Percentiles rank a stretch among this genome's conserved stretches.
These are phyloP conservation scores for Poecilia wingei DNA, from an alignment of 2,797 vertebrate species.

Conservation along the genomic window DNA sequence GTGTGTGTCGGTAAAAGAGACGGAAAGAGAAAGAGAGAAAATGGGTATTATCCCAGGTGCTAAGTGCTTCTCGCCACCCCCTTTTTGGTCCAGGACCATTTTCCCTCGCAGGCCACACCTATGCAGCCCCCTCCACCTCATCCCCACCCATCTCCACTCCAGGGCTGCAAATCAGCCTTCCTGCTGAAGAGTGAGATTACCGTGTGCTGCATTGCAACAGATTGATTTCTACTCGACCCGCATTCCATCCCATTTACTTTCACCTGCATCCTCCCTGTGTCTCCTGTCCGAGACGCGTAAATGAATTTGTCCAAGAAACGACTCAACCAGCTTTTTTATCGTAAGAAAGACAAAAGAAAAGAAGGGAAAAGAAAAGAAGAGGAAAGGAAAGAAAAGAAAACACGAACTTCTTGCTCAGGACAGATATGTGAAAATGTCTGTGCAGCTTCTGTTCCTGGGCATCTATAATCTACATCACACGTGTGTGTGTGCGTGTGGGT, in stretches of 20 bases:
- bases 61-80: constrained; percentile 73
- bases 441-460: constrained; percentile 4
- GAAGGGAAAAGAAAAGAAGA: no score
- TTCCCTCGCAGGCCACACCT: constrained; percentile 55
- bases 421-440: constrained; percentile 38
- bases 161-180: constrained; percentile 56
- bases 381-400: not conserved
- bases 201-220: constrained; percentile 57
- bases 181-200: constrained; percentile 58
- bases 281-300: constrained; percentile 30
- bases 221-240: constrained; percentile 53
- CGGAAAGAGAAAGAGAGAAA: constrained; percentile 45
- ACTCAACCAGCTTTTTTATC: constrained; percentile 29
- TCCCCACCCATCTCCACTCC: constrained; percentile 15
- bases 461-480: constrained; percentile 29
- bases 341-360: not conserved
- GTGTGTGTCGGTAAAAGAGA: constrained; percentile 36
- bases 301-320: constrained; percentile 42
- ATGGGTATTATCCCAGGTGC: constrained; percentile 71
- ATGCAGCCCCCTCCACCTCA: constrained; percentile 20
- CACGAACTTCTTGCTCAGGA: constrained; percentile 37
- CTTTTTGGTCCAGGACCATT: constrained; percentile 62
- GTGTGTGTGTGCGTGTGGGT: not conserved
- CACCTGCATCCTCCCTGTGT: constrained; percentile 37
- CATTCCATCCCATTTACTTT: constrained; percentile 52